Evolutionary conservation across 92 coral and sea anemone genomes (phyloP).

Genomic region (Phymanthus crucifer): DNA sequence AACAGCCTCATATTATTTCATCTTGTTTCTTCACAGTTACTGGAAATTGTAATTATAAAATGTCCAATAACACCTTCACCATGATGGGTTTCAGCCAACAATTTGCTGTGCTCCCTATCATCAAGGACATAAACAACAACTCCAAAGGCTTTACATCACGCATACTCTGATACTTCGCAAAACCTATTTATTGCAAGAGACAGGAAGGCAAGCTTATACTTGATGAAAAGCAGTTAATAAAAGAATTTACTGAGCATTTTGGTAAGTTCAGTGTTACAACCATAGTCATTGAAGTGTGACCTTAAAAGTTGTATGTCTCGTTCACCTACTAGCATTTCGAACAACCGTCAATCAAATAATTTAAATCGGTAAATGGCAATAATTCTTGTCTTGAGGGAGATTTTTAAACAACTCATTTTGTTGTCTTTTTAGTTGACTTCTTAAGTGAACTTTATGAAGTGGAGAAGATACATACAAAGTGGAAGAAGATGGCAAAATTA

Average conservation of each 20-base stretch:
- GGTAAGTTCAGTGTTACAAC: not conserved
- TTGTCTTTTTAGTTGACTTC: not conserved
- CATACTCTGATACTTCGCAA: not conserved
- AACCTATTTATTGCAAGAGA: constrained; percentile 2
- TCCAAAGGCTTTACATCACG: not conserved
- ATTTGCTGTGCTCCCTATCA: not conserved
- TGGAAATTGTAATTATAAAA: not conserved
- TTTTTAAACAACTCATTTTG: not conserved
- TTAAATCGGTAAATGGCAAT: too few relatives aligned
- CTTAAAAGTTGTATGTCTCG: too few relatives aligned
- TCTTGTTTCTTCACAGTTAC: not conserved
- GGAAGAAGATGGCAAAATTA: not conserved
- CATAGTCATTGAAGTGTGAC: too few relatives aligned
- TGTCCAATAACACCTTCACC: not conserved
- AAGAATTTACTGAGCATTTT: not conserved
- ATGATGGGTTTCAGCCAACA: constrained; percentile 8
- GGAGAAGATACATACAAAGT: not conserved
- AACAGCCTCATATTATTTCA: not conserved
- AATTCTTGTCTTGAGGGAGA: too few relatives aligned
- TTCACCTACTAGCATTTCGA: too few relatives aligned
- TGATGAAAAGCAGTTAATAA: not conserved
- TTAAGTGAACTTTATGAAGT: not conserved
- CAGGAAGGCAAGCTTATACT: not conserved
- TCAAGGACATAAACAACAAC: not conserved
- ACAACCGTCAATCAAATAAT: too few relatives aligned